Evolutionary conservation across 2,888 invertebrate species (phyloP).

Genomic region (Eurytoma californica): DNA sequence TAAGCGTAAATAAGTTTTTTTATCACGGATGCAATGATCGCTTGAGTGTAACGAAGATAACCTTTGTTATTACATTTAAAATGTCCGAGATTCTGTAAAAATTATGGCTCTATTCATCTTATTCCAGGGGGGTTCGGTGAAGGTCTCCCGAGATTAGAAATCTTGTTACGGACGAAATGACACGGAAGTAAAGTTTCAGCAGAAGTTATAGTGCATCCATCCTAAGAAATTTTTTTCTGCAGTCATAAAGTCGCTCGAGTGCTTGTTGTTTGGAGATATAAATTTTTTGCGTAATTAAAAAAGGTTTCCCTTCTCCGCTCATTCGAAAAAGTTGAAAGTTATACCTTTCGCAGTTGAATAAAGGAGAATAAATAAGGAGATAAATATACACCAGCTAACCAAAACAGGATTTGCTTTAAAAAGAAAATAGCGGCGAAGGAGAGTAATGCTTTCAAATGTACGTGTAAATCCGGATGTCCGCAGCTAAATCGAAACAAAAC

Average conservation of each 20-base stretch:
- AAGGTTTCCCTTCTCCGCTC: too few relatives aligned
- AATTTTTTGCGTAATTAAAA: too few relatives aligned
- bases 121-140: not conserved
- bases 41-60: too few relatives aligned
- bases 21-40: not conserved
- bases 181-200: slow-evolving; percentile 1
- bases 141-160: slow-evolving; percentile 32
- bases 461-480: slow-evolving; percentile 1
- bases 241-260: too few relatives aligned
- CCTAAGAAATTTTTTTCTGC: too few relatives aligned
- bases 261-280: too few relatives aligned
- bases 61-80: not conserved
- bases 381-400: not conserved
- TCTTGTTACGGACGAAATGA: slow-evolving; percentile 23
- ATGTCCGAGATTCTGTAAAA: too few relatives aligned
- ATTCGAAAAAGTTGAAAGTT: too few relatives aligned
- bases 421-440: not conserved
- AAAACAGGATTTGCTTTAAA: not conserved
- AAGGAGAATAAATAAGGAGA: too few relatives aligned
- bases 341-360: too few relatives aligned
- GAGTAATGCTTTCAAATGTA: slow-evolving; percentile 3
- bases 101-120: too few relatives aligned
- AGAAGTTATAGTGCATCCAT: too few relatives aligned
- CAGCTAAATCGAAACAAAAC: slow-evolving; percentile 14
- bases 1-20: not conserved